A percentile compares a stretch with the other conserved stretches of the same genome.
phyloP scores from a whole-genome alignment of 2,888 invertebrate genomes.

The Microplitis deprimator region DNA sequence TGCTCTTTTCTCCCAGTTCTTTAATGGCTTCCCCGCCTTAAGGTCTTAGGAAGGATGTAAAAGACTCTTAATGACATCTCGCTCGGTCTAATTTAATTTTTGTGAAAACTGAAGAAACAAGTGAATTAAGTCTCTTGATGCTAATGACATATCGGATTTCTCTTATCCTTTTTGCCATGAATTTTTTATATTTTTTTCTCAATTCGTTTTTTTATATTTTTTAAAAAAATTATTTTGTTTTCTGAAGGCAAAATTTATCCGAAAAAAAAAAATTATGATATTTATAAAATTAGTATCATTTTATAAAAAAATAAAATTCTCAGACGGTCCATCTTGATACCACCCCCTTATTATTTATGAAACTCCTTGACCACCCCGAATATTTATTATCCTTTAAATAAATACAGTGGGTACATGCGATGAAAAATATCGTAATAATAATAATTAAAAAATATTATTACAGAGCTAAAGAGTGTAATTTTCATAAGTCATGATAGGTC shows the following conservation, averaged over 20 bases:
- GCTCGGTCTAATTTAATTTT: constrained; percentile 59
- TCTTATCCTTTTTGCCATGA: constrained; percentile 41
- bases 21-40: constrained; percentile 63
- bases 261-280: no score
- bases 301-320: background rate
- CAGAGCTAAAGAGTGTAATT: background rate
- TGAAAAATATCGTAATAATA: background rate
- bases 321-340: background rate
- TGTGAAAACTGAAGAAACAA: constrained; percentile 71
- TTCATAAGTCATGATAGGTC: background rate
- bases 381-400: background rate
- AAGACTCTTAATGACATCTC: constrained; percentile 71
- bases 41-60: constrained; percentile 69
- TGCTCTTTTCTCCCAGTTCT: constrained; percentile 63
- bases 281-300: background rate
- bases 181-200: constrained; percentile 15
- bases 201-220: no score
- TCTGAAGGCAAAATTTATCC: no score
- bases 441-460: background rate
- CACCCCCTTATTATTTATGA: background rate
- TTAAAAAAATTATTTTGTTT: no score
- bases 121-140: constrained; percentile 65
- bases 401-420: background rate
- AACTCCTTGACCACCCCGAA: background rate
- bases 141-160: constrained; percentile 67